Evolutionary conservation across 2,888 invertebrate species (phyloP), one percentile per base, ranked within the genome.

Genomic region (Cheiracanthium punctorium): DNA sequence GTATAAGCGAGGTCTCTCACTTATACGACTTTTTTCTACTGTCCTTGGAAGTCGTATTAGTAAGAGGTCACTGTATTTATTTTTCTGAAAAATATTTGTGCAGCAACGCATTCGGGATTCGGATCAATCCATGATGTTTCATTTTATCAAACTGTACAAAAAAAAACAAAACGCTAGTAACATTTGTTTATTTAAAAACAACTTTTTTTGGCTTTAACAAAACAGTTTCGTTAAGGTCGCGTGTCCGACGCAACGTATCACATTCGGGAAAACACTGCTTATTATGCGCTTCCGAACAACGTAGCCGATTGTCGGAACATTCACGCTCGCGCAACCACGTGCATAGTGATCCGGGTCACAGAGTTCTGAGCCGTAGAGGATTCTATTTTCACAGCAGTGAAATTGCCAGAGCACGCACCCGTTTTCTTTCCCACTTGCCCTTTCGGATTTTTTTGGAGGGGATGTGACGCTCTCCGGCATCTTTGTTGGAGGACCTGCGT

Each of bases 261-360:
- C 14, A 48, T 48, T 48, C 37, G 5, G 12, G 37, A 48, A 48
- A 48, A 14, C 43, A 14, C 17, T 48, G 10, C 14, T 48, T 48
- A 48, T 48, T 48, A 48, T 17, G 17, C 14, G 5, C 17, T 48
- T 48, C 17, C 17, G 58, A 24, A 58, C 58, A 58, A 58, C 1
- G 17, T 58, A 58, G 24, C 58, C 24, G 4, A 58, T 24, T 58
- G 24, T 58, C 24, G 24, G n/a, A 58, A 58, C 58, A 24, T 58
- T 58, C 58, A 58, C 58, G 20, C 58, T 58, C 43, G 43, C 58
- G 8, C 58, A 24, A 24, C 20, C 58, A 58, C 58, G 58, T 58
- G 58, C 58, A 58, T 58, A 58, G 58, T 58, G 58, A 58, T 58
- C 58, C 58, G 58, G 58, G 58, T 58, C 58, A 58, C 58, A 17